Conservation (phyloP, 2,797 vertebrate species). For the Loriculus beryllinus region DNA sequence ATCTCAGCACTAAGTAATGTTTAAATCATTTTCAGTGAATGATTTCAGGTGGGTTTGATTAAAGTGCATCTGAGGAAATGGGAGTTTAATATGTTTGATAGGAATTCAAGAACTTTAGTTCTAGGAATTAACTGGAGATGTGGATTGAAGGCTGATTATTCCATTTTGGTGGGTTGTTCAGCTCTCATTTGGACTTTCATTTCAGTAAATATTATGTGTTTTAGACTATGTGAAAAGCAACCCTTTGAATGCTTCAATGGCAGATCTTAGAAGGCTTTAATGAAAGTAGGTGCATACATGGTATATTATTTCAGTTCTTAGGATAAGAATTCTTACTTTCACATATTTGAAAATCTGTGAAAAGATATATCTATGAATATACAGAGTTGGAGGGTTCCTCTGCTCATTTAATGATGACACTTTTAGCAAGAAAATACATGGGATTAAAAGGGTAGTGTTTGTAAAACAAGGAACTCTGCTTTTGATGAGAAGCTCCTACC, state of each 20-base stretch:
- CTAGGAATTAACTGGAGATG: not conserved
- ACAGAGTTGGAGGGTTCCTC: not conserved
- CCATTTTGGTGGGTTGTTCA: not conserved
- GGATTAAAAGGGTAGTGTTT: not conserved
- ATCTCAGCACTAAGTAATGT: not conserved
- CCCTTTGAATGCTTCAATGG: not conserved
- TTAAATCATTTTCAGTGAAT: not conserved
- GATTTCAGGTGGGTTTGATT: slow-evolving; percentile 19
- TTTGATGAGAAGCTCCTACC: not conserved
- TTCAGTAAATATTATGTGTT: slow-evolving; percentile 1
- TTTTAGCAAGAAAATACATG: not conserved
- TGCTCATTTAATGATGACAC: not conserved
- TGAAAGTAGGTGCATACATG: not conserved
- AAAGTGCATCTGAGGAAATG: not conserved
- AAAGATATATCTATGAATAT: not conserved
- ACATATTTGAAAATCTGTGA: not conserved
- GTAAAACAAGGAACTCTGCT: not conserved
- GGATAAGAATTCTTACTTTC: not conserved
- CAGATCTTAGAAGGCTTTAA: not conserved
- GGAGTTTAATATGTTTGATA: not conserved
- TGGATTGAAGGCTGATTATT: not conserved
- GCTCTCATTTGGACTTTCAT: not conserved
- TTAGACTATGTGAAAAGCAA: not conserved
- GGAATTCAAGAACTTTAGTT: not conserved
- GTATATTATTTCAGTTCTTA: not conserved